A percentile compares a stretch with the other conserved stretches of the same genome.
These are phyloP conservation scores for Oostethus manadensis DNA, from an alignment of 2,113 vertebrate species.

Conservation along the genomic window DNA sequence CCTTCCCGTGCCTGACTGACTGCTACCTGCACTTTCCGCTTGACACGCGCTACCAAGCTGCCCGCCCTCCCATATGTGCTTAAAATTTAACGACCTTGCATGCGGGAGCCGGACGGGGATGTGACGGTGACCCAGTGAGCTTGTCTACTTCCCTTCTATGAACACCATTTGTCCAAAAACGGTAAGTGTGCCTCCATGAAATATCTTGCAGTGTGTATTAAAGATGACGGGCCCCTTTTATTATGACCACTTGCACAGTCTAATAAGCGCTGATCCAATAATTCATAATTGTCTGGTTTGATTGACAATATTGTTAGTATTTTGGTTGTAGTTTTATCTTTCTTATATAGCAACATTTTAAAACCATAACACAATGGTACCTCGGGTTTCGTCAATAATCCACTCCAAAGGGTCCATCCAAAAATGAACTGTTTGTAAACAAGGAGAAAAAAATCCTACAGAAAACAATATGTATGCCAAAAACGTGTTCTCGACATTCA, in stretches of 20 bases:
- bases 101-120: slow-evolving; percentile 36
- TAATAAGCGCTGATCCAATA: neutral
- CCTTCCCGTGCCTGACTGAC: slow-evolving; percentile 24
- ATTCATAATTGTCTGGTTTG: neutral
- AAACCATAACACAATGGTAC: too few species aligned
- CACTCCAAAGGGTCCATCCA: too few species aligned
- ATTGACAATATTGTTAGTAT: neutral
- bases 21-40: slow-evolving; percentile 48
- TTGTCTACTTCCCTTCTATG: slow-evolving; percentile 38
- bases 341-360: too few species aligned
- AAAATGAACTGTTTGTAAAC: too few species aligned
- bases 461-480: too few species aligned
- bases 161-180: slow-evolving; percentile 40
- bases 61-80: slow-evolving; percentile 27
- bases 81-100: slow-evolving; percentile 51
- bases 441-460: too few species aligned
- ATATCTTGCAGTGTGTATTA: neutral
- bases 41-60: slow-evolving; percentile 36
- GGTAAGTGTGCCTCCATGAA: slow-evolving; percentile 51
- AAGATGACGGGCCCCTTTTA: neutral
- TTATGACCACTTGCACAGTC: neutral
- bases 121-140: slow-evolving; percentile 26
- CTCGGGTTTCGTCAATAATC: too few species aligned
- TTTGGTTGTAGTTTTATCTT: too few species aligned
- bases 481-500: too few species aligned